Evolutionary conservation across 2,113 vertebrate genomes (phyloP), one percentile per base, ranked within the genome.

Genomic region (Hiodon alosoides): DNA sequence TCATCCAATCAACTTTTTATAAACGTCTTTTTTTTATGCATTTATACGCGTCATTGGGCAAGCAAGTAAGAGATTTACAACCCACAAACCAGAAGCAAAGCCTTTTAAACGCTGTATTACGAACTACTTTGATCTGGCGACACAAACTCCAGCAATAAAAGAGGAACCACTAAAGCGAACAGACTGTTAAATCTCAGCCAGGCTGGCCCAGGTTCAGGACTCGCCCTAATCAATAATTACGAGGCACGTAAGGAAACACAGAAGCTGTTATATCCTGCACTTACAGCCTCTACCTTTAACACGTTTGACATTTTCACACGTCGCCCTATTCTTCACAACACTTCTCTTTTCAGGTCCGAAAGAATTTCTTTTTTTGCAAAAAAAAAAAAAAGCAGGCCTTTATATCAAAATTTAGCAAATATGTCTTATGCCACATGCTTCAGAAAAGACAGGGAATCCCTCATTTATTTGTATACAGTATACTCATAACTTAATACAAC

Each of bases 201-300:
- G 6, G 8, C 48, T n/a, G 7, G 2, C n/a, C n/a, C 4, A n/a
- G 16, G 46, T 50, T n/a, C 11, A 58, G n/a, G 52, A 46, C 2
- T 31, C 53, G 16, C 8, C 64, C 16, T 6, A 47, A 65, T 71
- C 48, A 11, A 58, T 61, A 62, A 52, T 74, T 17, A 70, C 31
- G 59, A 51, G 68, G 55, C 48, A 11, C 55, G 60, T 5, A 14
- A 70, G 60, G 16, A 50, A 57, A 48, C 58, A 9, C 71, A 52
- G 59, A 3, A 66, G 68, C 82, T 78, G 84, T 79, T 76, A 84
- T 81, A 86, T 88, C 87, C 87, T 86, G 84, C 89, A 88, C 87
- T 88, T 86, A 83, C 14, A 11, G 75, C 80, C 83, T 86, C 79
- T 76, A 83, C 84, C 81, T 86, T 81, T 81, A 64, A 81, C 86